Percentiles rank a stretch among this genome's conserved stretches.
These are phyloP conservation scores for Thyatira batis DNA, from an alignment of 2,888 invertebrate genomes.

Conservation along the genomic window DNA sequence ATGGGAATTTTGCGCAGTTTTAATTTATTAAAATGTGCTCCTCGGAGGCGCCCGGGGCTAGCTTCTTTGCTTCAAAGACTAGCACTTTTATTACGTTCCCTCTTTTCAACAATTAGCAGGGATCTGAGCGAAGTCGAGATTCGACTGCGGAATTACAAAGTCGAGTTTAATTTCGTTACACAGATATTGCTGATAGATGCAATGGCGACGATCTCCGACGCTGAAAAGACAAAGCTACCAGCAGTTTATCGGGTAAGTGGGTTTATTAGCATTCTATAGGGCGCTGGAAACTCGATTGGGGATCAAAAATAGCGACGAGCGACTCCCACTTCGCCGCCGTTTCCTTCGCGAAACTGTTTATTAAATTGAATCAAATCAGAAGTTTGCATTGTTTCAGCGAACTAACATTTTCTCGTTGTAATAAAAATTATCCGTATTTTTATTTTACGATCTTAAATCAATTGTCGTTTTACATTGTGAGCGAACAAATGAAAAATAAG, in stretches of 20 bases:
- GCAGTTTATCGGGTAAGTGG: conserved; percentile 66
- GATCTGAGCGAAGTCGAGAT: conserved; percentile 64
- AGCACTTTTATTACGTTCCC: conserved; percentile 77
- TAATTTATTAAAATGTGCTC: conserved; percentile 80
- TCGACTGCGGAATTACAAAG: conserved; percentile 65
- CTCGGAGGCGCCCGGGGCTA: conserved; percentile 57
- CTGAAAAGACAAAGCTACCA: conserved; percentile 60
- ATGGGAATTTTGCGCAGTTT: conserved; percentile 77
- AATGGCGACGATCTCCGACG: conserved; percentile 56
- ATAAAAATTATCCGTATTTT: background rate
- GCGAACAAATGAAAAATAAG: background rate
- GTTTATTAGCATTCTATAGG: conserved; percentile 63
- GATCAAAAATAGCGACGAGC: conserved; percentile 53
- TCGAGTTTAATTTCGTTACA: conserved; percentile 68
- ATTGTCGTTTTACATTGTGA: background rate
- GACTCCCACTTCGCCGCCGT: conserved; percentile 38
- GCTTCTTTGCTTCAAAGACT: conserved; percentile 76
- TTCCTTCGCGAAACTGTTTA: conserved; percentile 18
- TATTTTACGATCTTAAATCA: background rate
- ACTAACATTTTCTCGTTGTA: background rate
- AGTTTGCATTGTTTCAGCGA: background rate
- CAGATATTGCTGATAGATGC: conserved; percentile 67
- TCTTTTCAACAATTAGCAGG: conserved; percentile 76
- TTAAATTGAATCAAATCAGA: background rate
- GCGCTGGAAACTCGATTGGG: conserved; percentile 62